A percentile compares a stretch with the other conserved stretches of the same genome.
Conservation (phyloP, 2,888 invertebrate species). For the Entomobrya multifasciata region DNA sequence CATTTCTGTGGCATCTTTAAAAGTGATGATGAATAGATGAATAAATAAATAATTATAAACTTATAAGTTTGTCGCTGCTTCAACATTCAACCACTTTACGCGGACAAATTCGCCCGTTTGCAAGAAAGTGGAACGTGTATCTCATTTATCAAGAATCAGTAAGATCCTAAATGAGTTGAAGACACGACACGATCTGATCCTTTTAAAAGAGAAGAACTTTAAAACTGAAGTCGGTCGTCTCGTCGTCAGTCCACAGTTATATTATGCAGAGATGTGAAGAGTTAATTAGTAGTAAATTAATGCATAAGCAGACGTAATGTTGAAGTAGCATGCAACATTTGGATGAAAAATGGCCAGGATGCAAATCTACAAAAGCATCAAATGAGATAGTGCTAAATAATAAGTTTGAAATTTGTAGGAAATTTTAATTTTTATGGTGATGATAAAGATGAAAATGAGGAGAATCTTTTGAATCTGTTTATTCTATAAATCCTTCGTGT, state of each 20-base stretch:
- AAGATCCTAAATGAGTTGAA: slow-evolving; percentile 9
- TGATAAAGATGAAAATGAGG: too few species aligned
- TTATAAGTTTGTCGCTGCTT: neutral
- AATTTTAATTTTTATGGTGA: too few species aligned
- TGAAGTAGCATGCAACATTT: too few species aligned
- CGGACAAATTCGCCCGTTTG: neutral
- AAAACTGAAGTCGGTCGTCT: too few species aligned
- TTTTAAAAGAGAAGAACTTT: neutral
- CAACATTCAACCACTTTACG: too few species aligned
- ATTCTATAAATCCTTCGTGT: neutral
- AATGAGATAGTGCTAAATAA: too few species aligned
- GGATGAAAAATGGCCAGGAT: too few species aligned
- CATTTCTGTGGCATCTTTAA: neutral
- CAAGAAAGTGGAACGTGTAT: too few species aligned
- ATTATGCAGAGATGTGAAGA: slow-evolving; percentile 13
- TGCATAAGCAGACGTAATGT: slow-evolving; percentile 57
- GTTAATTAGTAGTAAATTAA: slow-evolving; percentile 61
- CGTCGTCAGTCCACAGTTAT: neutral
- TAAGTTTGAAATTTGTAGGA: too few species aligned
- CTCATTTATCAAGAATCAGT: too few species aligned
- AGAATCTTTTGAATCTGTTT: too few species aligned
- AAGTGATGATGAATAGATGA: slow-evolving; percentile 23
- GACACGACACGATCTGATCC: slow-evolving; percentile 1
- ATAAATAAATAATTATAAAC: slow-evolving; percentile 29
- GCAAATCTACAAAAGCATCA: too few species aligned